These are phyloP conservation scores for Eudemis profundana DNA, from an alignment of 2,888 invertebrate species.

Conservation along the genomic window DNA sequence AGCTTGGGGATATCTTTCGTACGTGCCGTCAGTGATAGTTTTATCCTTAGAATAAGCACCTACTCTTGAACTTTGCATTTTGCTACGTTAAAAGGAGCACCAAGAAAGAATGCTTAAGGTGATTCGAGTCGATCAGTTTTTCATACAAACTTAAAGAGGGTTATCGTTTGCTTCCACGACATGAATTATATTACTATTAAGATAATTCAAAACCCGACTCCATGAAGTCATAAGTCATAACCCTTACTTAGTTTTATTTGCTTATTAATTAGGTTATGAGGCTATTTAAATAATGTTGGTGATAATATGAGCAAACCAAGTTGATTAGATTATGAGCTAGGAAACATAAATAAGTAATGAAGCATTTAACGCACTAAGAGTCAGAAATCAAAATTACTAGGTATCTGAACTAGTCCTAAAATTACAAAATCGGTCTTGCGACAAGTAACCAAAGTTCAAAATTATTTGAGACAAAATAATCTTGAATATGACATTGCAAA, in stretches of 20 bases:
- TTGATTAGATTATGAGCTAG: not conserved
- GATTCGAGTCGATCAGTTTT: not conserved
- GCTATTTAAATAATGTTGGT: not conserved
- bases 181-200: too few species aligned
- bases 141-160: not conserved
- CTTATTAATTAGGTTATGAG: not conserved
- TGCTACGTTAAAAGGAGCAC: conserved; percentile 23
- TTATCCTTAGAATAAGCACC: conserved; percentile 26
- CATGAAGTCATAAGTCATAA: too few species aligned
- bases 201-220: too few species aligned
- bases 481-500: too few species aligned
- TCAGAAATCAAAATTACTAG: too few species aligned
- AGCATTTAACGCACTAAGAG: not conserved
- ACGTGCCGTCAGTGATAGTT: conserved; percentile 29
- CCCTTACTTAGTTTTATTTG: too few species aligned
- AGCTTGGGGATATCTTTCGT: conserved; percentile 12
- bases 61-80: conserved; percentile 17
- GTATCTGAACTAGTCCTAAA: too few species aligned
- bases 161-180: too few species aligned
- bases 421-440: conserved; percentile 1
- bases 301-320: not conserved
- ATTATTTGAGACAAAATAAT: not conserved
- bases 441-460: too few species aligned
- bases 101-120: not conserved
- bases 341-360: not conserved